phyloP scores from a whole-genome alignment of 2,797 vertebrate genomes.

The Remorina albescens region DNA sequence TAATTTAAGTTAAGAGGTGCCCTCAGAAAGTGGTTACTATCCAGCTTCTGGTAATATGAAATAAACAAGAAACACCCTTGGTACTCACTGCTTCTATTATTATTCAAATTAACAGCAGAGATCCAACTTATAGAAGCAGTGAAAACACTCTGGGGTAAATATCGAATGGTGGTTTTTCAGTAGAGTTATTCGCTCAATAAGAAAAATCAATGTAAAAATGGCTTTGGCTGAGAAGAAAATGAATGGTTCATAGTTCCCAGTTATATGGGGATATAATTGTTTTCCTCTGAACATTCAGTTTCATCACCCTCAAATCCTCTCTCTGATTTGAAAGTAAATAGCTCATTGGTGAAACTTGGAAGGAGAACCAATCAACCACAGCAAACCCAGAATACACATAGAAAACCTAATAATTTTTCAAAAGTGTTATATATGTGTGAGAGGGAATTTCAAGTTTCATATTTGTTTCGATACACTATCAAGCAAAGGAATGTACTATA shows the following conservation, averaged over 20 bases:
- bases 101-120: conserved; percentile 29
- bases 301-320: conserved; percentile 23
- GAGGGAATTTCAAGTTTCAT: conserved; percentile 1
- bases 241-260: conserved; percentile 23
- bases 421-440: neutral
- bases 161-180: conserved; percentile 30
- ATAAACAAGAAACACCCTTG: conserved; percentile 27
- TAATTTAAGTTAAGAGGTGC: neutral
- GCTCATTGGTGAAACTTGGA: conserved; percentile 23
- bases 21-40: neutral
- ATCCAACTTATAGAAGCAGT: conserved; percentile 31
- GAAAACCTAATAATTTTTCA: conserved; percentile 22
- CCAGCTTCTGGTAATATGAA: conserved; percentile 13
- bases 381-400: conserved; percentile 3
- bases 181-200: conserved; percentile 17
- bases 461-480: conserved; percentile 5
- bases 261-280: conserved; percentile 36
- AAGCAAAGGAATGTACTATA: conserved; percentile 5
- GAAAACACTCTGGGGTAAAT: conserved; percentile 32
- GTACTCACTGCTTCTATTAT: conserved; percentile 21
- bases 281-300: conserved; percentile 42
- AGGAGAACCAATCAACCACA: conserved; percentile 23
- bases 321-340: conserved; percentile 24
- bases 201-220: conserved; percentile 50
- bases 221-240: conserved; percentile 12